phyloP scores from a whole-genome alignment of 2,113 vertebrate species.

The Myodes glareolus region DNA sequence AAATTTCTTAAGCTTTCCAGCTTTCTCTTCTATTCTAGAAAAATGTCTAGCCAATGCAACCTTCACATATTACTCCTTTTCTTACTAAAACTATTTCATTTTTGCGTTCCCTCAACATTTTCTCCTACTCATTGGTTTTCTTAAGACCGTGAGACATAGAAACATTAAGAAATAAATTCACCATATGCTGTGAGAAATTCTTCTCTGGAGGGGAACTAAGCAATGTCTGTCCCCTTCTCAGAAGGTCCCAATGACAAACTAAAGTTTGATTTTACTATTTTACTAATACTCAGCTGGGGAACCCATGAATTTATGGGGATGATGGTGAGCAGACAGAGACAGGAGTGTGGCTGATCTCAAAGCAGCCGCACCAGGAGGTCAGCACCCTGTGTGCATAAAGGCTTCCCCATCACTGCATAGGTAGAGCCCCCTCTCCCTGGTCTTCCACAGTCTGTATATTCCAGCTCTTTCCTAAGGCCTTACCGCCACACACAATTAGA shows the following conservation, averaged over 20 bases:
- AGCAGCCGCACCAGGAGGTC: not conserved
- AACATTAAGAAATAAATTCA: not conserved
- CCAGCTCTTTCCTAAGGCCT: not conserved
- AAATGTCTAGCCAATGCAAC: not conserved
- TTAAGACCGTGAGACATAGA: not conserved
- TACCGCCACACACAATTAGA: not conserved
- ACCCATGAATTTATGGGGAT: not conserved
- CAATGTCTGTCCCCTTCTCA: not conserved
- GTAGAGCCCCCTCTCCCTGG: not conserved
- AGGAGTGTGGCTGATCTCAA: not conserved
- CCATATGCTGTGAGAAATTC: not conserved
- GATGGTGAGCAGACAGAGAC: not conserved
- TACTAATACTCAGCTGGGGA: not conserved
- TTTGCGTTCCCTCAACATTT: not conserved
- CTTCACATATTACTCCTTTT: not conserved
- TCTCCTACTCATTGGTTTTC: not conserved
- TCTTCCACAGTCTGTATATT: not conserved
- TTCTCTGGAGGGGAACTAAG: not conserved
- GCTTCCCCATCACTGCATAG: not conserved
- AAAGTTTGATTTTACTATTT: not conserved
- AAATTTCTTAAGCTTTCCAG: not conserved
- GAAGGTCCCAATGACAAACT: not conserved
- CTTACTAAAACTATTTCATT: not conserved
- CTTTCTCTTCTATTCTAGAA: not conserved
- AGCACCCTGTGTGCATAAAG: too few relatives aligned